Conservation (phyloP, 1,140 invertebrate genomes). For the Euwallacea similis region DNA sequence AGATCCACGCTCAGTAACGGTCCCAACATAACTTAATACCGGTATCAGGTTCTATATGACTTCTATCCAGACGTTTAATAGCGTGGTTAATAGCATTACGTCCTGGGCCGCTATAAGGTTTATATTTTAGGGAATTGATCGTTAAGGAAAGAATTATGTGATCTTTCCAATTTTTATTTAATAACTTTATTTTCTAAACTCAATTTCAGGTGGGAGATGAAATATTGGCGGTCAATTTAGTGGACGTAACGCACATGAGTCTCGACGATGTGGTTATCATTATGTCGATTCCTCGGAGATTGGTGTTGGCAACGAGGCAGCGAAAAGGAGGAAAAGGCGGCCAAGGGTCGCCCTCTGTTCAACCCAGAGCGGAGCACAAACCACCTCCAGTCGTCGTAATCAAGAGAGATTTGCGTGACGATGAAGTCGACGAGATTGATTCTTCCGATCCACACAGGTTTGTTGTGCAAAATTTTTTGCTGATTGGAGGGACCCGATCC, state of each 20-base stretch:
- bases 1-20: too few species aligned
- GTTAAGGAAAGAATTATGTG: background rate
- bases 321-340: constrained; percentile 68
- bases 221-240: constrained; percentile 95
- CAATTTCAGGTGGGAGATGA: constrained; percentile 88
- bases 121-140: background rate
- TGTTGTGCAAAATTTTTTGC: too few species aligned
- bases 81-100: background rate
- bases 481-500: too few species aligned
- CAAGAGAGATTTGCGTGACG: constrained; percentile 87
- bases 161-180: background rate
- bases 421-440: constrained; percentile 69
- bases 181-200: background rate
- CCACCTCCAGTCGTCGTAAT: constrained; percentile 91
- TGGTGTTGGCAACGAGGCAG: constrained; percentile 89
- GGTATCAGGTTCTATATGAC: constrained; percentile 15
- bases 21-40: too few species aligned
- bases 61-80: constrained; percentile 19
- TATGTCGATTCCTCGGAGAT: constrained; percentile 96
- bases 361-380: constrained; percentile 76
- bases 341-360: constrained; percentile 66
- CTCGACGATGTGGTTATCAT: constrained; percentile 98
- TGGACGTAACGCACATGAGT: constrained; percentile 96
- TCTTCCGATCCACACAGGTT: constrained; percentile 59
- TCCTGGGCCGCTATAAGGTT: background rate